phyloP scores from a whole-genome alignment of 2,888 invertebrate species.

The Philereme vetulata region DNA sequence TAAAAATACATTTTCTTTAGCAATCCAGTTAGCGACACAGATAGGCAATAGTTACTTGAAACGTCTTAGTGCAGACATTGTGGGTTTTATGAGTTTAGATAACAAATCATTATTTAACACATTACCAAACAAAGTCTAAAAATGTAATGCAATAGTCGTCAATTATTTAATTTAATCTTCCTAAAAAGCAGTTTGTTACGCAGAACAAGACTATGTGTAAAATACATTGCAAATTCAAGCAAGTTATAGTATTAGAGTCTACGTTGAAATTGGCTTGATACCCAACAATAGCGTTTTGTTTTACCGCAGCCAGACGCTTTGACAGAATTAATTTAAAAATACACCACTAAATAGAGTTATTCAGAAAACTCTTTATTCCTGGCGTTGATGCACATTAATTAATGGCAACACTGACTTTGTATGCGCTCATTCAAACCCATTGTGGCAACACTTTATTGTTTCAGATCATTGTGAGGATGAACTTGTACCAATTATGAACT shows the following conservation, averaged over 20 bases:
- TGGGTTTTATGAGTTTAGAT: not conserved
- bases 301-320: conserved; percentile 24
- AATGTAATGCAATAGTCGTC: too few relatives aligned
- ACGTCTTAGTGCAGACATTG: conserved; percentile 1
- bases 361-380: conserved; percentile 33
- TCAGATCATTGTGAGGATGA: conserved; percentile 39
- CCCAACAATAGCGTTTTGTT: conserved; percentile 29
- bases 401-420: conserved; percentile 52
- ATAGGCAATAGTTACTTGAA: conserved; percentile 6
- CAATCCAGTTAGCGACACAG: conserved; percentile 55
- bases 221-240: too few relatives aligned
- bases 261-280: conserved; percentile 15
- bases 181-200: too few relatives aligned
- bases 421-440: conserved; percentile 52
- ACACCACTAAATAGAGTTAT: conserved; percentile 37
- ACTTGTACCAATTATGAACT: conserved; percentile 31
- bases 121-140: too few relatives aligned
- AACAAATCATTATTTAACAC: too few relatives aligned
- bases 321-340: conserved; percentile 38
- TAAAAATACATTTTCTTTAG: conserved; percentile 74
- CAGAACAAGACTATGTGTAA: too few relatives aligned
- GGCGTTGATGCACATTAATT: conserved; percentile 60
- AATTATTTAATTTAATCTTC: too few relatives aligned
- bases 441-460: conserved; percentile 59
- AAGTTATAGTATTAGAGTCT: not conserved